These are phyloP conservation scores for Lamellibrachia columna DNA, from an alignment of 2,888 invertebrate species.

Conservation along the genomic window DNA sequence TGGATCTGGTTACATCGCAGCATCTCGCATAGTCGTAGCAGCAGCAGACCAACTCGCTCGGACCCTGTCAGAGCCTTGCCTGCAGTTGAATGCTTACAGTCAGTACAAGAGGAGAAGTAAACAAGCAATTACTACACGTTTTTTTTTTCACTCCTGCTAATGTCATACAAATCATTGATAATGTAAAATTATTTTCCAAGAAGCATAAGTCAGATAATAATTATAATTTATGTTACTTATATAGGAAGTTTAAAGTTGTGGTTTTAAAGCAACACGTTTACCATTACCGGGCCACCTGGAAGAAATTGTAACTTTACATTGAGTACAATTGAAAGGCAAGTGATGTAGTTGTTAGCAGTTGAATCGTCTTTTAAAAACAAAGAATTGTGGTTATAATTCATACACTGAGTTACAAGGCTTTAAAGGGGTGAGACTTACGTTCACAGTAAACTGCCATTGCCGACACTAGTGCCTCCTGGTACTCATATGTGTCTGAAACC, in stretches of 20 bases:
- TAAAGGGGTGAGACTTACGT: slow-evolving; percentile 18
- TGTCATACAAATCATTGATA: no score
- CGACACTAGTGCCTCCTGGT: slow-evolving; percentile 29
- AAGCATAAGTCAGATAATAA: not conserved
- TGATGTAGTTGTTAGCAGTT: no score
- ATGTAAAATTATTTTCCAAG: no score
- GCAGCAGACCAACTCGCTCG: slow-evolving; percentile 26
- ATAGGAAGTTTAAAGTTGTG: no score
- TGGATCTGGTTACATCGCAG: slow-evolving; percentile 28
- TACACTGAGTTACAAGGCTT: not conserved
- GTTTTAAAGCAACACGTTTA: no score
- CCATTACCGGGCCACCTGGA: no score
- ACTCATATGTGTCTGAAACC: slow-evolving; percentile 19
- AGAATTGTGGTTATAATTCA: not conserved
- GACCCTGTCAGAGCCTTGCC: slow-evolving; percentile 7
- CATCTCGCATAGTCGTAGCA: slow-evolving; percentile 31
- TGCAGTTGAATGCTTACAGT: slow-evolving; percentile 25
- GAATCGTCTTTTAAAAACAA: no score
- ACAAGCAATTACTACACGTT: not conserved
- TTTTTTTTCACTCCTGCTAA: no score
- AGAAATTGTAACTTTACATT: no score
- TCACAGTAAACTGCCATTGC: slow-evolving; percentile 27
- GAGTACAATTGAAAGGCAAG: no score
- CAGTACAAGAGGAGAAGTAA: not conserved
- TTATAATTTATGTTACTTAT: no score